Evolutionary conservation across 2,113 vertebrate species (phyloP), one percentile per base, ranked within the genome.

Genomic region (Pseudopodoces humilis): DNA sequence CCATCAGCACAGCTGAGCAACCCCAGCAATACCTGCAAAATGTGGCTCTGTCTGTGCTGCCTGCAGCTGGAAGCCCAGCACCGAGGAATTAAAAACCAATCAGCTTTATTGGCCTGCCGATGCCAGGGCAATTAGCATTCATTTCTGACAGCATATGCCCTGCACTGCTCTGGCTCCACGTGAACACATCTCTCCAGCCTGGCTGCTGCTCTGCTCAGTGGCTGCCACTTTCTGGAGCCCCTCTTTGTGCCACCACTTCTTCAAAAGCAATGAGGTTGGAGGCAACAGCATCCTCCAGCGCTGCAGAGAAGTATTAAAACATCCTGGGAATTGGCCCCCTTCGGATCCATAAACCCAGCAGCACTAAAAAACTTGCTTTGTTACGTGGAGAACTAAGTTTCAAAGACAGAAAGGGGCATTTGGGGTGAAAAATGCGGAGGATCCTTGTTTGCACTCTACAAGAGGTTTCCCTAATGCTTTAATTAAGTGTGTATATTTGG

Each of bases 41-140:
- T 0, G 2, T 7, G 20, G 53, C 86, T 87, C 27, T 18, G 11
- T 55, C 49, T 68, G 53, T 69, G 55, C 69, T 76, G 77, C 65
- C 22, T 4, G 2, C 4, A 3, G 83, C 83, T 70, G 90, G 46
- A 50, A 33, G 58, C 80, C 68, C 67, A 30, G 67, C 3, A 27
- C 91, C 77, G 70, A 77, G 92, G 75, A 96, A 97, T 96, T 94
- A 96, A 90, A 97, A 94, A 23, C 18, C 72, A 20, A 90, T 95
- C 95, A 94, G 76, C 62, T 91, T 95, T 90, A 96, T 92, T 69
- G 87, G 89, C 11, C 81, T 95, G 82, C 52, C 1, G 3, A 43
- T 86, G 87, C 82, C 91, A 91, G 75, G 64, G 60, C 33, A 70
- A 94, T 97, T 76, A 97, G 35, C 52, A 9, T 50, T 84, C 82